Evolutionary conservation across 2,888 invertebrate species (phyloP).

Genomic region (Apotomis betuletana): DNA sequence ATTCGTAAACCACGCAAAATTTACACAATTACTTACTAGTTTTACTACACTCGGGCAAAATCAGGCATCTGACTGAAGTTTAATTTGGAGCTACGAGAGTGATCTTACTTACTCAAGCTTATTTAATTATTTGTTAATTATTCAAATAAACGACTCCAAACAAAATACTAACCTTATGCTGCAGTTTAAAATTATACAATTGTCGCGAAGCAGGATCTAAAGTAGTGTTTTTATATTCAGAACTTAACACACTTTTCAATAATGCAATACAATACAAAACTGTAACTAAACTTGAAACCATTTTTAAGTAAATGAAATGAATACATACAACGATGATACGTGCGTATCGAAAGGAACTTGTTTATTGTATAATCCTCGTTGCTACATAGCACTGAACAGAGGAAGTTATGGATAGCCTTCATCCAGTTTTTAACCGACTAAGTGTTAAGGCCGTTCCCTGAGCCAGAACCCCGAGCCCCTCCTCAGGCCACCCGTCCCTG

Average conservation of each 20-base stretch:
- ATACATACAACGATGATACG: neutral
- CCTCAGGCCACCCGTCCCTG: too few species aligned
- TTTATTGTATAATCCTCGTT: neutral
- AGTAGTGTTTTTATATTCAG: constrained; percentile 44
- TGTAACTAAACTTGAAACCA: neutral
- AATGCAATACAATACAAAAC: neutral
- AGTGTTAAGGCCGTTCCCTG: too few species aligned
- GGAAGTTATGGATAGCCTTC: constrained; percentile 4
- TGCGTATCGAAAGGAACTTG: neutral
- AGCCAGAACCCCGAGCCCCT: too few species aligned
- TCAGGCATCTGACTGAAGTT: too few species aligned
- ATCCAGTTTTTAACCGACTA: neutral
- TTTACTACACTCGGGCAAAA: too few species aligned
- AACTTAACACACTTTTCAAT: constrained; percentile 6
- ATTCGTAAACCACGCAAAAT: too few species aligned
- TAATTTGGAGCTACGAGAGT: too few species aligned
- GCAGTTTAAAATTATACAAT: constrained; percentile 55
- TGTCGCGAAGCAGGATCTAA: constrained; percentile 52
- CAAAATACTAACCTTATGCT: constrained; percentile 51
- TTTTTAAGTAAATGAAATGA: neutral
- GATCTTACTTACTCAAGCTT: too few species aligned
- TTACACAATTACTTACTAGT: too few species aligned
- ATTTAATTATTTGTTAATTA: neutral
- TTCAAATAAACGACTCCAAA: neutral
- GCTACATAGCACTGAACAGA: neutral